A percentile compares a stretch with the other conserved stretches of the same genome.
phyloP scores from a whole-genome alignment of 2,797 vertebrate species.

The Picus viridis region DNA sequence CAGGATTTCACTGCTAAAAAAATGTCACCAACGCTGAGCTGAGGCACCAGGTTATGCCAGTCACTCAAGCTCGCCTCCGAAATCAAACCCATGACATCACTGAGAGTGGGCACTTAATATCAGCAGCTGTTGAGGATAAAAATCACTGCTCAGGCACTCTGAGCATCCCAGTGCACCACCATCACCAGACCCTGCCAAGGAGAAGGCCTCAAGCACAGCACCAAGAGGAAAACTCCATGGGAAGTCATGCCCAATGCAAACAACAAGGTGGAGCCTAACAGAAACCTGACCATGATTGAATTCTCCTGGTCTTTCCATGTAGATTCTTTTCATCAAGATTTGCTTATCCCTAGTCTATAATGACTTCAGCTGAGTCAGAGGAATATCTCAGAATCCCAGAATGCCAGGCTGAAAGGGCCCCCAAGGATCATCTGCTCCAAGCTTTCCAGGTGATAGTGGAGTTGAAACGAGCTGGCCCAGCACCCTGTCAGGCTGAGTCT shows the following conservation, averaged over 20 bases:
- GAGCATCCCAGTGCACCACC: not conserved
- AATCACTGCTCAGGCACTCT: slow-evolving; percentile 52
- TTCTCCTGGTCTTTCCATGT: not conserved
- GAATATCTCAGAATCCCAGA: not conserved
- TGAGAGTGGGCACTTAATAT: not conserved
- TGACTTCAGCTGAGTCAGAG: not conserved
- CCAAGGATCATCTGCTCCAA: no score
- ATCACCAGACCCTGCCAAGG: not conserved
- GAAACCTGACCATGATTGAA: not conserved
- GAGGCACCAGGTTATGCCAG: slow-evolving; percentile 33
- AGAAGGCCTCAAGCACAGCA: not conserved
- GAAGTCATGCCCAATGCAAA: not conserved
- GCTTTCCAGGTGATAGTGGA: no score
- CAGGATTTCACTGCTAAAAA: slow-evolving; percentile 54
- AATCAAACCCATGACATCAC: slow-evolving; percentile 63
- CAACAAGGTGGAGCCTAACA: not conserved
- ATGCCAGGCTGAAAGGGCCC: no score
- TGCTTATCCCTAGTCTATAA: not conserved
- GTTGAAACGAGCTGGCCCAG: no score
- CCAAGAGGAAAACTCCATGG: not conserved
- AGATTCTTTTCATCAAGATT: not conserved
- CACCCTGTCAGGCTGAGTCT: no score
- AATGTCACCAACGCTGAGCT: not conserved
- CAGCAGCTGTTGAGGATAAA: slow-evolving; percentile 68
- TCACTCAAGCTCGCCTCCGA: slow-evolving; percentile 15